phyloP scores from a whole-genome alignment of 2,888 invertebrate species.

The Amphiduros pacificus region DNA sequence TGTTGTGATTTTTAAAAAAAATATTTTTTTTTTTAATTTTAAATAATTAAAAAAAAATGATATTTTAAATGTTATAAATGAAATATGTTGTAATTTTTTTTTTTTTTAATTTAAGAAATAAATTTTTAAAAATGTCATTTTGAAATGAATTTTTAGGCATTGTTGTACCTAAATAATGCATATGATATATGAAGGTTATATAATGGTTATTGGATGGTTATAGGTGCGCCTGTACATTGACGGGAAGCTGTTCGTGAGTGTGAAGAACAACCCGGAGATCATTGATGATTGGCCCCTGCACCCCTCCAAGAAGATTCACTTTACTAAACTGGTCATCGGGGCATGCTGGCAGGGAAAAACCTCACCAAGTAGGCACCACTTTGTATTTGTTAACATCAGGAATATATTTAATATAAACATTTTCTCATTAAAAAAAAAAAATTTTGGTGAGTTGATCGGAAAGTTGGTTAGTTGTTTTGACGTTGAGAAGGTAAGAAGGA shows the following conservation, averaged over 20 bases:
- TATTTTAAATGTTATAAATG: not conserved
- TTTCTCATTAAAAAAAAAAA: too few species aligned
- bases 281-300: slow-evolving; percentile 99
- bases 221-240: slow-evolving; percentile 75
- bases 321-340: slow-evolving; percentile 88
- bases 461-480: too few species aligned
- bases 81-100: not conserved
- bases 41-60: not conserved
- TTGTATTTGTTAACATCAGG: too few species aligned
- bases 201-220: too few species aligned
- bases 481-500: too few species aligned
- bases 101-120: too few species aligned
- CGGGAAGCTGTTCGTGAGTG: slow-evolving; percentile 73
- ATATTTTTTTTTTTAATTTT: not conserved
- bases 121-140: too few species aligned
- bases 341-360: slow-evolving; percentile 91
- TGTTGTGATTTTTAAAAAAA: not conserved
- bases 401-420: too few species aligned
- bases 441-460: too few species aligned
- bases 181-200: too few species aligned
- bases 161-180: too few species aligned
- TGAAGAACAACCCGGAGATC: slow-evolving; percentile 88
- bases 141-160: too few species aligned
- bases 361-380: not conserved
- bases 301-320: slow-evolving; percentile 73